Conservation (phyloP, 2,113 vertebrate genomes). For the Forbesichthys agassizii region DNA sequence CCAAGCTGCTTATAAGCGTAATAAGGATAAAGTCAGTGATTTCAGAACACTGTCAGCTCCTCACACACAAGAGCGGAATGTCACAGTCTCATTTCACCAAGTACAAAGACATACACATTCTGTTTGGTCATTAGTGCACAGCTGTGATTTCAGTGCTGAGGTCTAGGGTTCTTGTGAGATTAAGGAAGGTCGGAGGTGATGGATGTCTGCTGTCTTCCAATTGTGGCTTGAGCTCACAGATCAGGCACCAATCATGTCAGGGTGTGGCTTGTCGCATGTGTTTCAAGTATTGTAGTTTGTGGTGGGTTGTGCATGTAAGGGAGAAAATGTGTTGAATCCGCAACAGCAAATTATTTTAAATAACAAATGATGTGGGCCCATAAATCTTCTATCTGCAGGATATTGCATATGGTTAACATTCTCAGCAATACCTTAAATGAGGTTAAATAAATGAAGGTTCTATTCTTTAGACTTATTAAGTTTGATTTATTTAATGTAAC, state of each 20-base stretch:
- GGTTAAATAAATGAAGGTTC: not conserved
- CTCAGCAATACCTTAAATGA: constrained; percentile 8
- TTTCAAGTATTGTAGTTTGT: not conserved
- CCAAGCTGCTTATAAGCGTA: constrained; percentile 33
- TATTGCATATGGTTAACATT: constrained; percentile 10
- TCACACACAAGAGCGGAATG: constrained; percentile 61
- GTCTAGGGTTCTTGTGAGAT: constrained; percentile 27
- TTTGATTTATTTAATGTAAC: too few relatives aligned
- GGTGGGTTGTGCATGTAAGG: constrained; percentile 1
- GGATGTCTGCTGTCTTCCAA: constrained; percentile 32
- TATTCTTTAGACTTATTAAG: too few relatives aligned
- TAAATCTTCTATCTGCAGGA: not conserved
- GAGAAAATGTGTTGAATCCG: constrained; percentile 32
- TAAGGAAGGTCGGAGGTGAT: constrained; percentile 36
- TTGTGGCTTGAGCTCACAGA: constrained; percentile 40
- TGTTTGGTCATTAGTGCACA: constrained; percentile 63
- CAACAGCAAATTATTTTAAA: constrained; percentile 29
- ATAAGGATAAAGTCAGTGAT: constrained; percentile 24
- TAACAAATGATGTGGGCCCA: constrained; percentile 29
- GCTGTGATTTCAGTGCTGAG: constrained; percentile 33
- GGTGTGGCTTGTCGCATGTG: constrained; percentile 35
- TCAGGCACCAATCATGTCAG: constrained; percentile 50
- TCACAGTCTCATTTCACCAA: constrained; percentile 42
- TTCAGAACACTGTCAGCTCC: constrained; percentile 48
- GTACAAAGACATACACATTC: constrained; percentile 36